A percentile compares a stretch with the other conserved stretches of the same genome.
phyloP scores from a whole-genome alignment of 2,888 invertebrate species.

The Drosophila pseudotakahashii region DNA sequence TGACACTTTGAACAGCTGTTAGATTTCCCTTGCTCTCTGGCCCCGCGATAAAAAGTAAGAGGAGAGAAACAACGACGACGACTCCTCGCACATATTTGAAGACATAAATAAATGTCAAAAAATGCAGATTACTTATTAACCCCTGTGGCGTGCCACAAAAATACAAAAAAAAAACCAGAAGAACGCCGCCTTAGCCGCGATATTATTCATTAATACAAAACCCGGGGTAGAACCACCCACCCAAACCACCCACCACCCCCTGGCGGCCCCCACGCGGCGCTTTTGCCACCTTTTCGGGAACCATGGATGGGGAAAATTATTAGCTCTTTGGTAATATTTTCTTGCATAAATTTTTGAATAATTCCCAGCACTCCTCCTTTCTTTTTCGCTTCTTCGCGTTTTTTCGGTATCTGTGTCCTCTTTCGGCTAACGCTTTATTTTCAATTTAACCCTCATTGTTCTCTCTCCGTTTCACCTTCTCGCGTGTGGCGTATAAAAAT shows the following conservation, averaged over 20 bases:
- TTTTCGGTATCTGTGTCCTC: constrained; percentile 31
- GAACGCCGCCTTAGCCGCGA: constrained; percentile 68
- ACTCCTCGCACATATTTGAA: constrained; percentile 72
- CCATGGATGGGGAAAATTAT: constrained; percentile 74
- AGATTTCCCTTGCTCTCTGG: constrained; percentile 61
- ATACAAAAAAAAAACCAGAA: constrained; percentile 16
- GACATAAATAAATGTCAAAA: constrained; percentile 84
- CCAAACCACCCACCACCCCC: constrained; percentile 11
- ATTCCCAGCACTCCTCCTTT: constrained; percentile 41
- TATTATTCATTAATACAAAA: constrained; percentile 83
- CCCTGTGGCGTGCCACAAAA: constrained; percentile 80
- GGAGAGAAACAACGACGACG: neutral
- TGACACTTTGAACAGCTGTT: constrained; percentile 77
- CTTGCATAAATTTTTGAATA: constrained; percentile 79
- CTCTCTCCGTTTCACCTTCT: constrained; percentile 46
- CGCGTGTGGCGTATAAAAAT: constrained; percentile 82
- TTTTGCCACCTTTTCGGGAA: constrained; percentile 67
- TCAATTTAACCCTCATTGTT: constrained; percentile 78
- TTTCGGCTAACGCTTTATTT: constrained; percentile 64
- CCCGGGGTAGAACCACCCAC: constrained; percentile 33
- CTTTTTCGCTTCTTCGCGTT: no score
- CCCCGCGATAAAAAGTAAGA: constrained; percentile 15
- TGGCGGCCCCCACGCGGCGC: constrained; percentile 57
- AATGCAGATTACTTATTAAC: constrained; percentile 84
- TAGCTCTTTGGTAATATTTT: constrained; percentile 83